Conservation (phyloP, 2,888 invertebrate genomes). For the Eristalis tenax region DNA sequence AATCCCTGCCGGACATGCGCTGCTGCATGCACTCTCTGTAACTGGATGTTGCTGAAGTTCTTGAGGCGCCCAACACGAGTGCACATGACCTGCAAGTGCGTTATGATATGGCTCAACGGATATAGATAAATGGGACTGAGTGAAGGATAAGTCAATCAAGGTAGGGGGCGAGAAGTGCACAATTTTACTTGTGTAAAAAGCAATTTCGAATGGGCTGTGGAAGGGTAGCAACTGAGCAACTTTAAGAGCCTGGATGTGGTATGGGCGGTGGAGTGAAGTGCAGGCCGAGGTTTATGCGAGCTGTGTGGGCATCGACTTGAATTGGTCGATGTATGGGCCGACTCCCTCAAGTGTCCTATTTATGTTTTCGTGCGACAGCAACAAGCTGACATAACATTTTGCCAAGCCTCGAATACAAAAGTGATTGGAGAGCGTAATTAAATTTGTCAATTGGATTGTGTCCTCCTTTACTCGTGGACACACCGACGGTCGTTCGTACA, state of each 20-base stretch:
- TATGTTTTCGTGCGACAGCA: too few relatives aligned
- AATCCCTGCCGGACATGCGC: slow-evolving; percentile 37
- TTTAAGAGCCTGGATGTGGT: not conserved
- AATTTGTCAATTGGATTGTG: too few relatives aligned
- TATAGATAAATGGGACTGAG: not conserved
- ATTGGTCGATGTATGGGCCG: too few relatives aligned
- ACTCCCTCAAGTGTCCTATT: too few relatives aligned
- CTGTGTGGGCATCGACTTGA: too few relatives aligned
- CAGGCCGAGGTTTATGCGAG: not conserved
- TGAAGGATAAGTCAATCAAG: not conserved
- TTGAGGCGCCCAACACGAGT: not conserved
- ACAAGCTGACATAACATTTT: too few relatives aligned
- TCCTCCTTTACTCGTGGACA: too few relatives aligned
- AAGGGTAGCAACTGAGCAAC: not conserved
- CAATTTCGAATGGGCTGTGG: not conserved
- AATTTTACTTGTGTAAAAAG: not conserved
- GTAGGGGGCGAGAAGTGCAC: not conserved
- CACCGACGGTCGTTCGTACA: too few relatives aligned
- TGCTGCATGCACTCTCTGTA: not conserved
- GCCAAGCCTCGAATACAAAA: too few relatives aligned
- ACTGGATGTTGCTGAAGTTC: slow-evolving; percentile 13
- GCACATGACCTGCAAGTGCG: slow-evolving; percentile 23
- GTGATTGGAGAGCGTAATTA: too few relatives aligned
- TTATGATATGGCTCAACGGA: not conserved
- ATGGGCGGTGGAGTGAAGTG: not conserved